Evolutionary conservation across 2,888 invertebrate genomes (phyloP).

Genomic region (Macroteleia sp.): DNA sequence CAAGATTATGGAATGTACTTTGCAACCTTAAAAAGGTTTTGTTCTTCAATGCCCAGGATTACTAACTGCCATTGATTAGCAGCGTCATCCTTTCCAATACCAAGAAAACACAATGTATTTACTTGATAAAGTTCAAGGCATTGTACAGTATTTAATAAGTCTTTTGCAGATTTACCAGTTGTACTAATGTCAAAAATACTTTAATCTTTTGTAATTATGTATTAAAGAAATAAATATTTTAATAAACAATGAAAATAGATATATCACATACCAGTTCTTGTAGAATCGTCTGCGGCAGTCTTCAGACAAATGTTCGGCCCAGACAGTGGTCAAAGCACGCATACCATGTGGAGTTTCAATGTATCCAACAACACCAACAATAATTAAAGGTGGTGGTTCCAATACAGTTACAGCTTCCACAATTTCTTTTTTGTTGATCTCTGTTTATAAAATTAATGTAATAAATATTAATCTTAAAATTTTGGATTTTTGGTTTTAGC

Average conservation of each 20-base stretch:
- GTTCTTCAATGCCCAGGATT: slow-evolving; percentile 88
- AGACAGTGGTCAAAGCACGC: slow-evolving; percentile 96
- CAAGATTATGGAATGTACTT: slow-evolving; percentile 91
- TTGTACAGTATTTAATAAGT: no score
- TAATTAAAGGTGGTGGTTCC: slow-evolving; percentile 99
- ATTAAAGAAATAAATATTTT: no score
- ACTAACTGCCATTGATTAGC: slow-evolving; percentile 84
- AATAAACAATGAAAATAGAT: no score
- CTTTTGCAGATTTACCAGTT: no score
- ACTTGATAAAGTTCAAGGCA: slow-evolving; percentile 55
- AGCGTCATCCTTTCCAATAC: slow-evolving; percentile 79
- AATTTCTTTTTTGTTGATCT: slow-evolving; percentile 99
- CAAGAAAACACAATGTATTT: slow-evolving; percentile 65
- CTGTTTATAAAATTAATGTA: slow-evolving; percentile 85
- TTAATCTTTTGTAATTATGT: no score
- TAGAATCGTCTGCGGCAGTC: slow-evolving; percentile 99
- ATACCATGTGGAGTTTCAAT: slow-evolving; percentile 99
- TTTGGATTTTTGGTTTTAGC: no score
- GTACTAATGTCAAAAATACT: no score
- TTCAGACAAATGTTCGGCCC: slow-evolving; percentile 99
- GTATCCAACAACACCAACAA: slow-evolving; percentile 99
- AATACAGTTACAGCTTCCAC: slow-evolving; percentile 99
- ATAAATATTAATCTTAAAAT: neutral
- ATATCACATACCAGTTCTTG: slow-evolving; percentile 98
- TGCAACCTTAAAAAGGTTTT: slow-evolving; percentile 85